Evolutionary conservation across 2,888 invertebrate genomes (phyloP).

Genomic region (Disparrhopalites patrizii): DNA sequence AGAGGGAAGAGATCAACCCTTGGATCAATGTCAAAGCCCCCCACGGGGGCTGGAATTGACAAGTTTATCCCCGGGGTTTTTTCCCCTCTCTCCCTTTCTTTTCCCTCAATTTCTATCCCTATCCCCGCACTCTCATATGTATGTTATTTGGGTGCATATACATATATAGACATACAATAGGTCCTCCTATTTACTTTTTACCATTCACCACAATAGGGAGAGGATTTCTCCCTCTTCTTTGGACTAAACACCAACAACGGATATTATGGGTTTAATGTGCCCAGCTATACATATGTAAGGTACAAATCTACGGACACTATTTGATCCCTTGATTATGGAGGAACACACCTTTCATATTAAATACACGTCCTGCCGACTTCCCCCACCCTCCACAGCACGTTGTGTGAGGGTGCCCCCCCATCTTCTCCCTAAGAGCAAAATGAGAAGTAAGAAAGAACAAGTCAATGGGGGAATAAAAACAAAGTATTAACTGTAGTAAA

Average conservation of each 20-base stretch:
- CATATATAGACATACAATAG: no score
- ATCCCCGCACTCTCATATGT: neutral
- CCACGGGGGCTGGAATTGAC: constrained; percentile 24
- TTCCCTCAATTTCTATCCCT: neutral
- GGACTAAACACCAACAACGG: neutral
- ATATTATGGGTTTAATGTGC: neutral
- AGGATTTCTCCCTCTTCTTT: neutral
- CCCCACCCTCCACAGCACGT: neutral
- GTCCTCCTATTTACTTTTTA: no score
- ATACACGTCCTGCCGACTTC: neutral
- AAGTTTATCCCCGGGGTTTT: constrained; percentile 27
- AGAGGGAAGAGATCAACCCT: constrained; percentile 19
- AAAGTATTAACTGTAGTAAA: neutral
- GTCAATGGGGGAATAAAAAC: no score
- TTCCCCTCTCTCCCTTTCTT: constrained; percentile 5
- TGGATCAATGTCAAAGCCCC: constrained; percentile 29
- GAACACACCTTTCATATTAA: no score
- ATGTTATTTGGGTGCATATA: no score
- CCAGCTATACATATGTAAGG: neutral
- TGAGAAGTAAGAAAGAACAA: no score
- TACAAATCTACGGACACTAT: no score
- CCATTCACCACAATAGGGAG: no score
- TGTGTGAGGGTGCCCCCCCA: neutral
- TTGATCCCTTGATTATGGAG: no score
- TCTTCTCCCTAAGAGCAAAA: no score